Evolutionary conservation across 2,888 invertebrate species (phyloP).

Genomic region (Ophion slaviceki): DNA sequence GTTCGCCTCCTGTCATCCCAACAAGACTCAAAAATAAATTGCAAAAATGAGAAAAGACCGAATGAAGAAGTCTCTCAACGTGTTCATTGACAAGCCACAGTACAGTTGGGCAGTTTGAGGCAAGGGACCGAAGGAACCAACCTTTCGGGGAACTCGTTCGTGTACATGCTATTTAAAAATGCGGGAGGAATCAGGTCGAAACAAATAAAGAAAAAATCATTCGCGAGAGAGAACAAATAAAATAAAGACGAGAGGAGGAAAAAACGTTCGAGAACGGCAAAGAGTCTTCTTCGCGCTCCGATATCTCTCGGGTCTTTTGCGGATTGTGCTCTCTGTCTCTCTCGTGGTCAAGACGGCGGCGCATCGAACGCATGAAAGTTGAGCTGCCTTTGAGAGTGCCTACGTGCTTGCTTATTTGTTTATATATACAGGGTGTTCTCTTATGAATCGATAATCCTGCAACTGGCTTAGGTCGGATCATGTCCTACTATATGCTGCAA

Average conservation of each 20-base stretch:
- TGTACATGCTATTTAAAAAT: slow-evolving; percentile 37
- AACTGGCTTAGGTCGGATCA: no score
- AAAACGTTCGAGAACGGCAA: slow-evolving; percentile 50
- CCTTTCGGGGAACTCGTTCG: slow-evolving; percentile 56
- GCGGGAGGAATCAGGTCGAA: slow-evolving; percentile 58
- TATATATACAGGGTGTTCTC: slow-evolving; percentile 3
- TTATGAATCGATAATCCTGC: no score
- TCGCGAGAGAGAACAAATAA: slow-evolving; percentile 9
- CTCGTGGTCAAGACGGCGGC: slow-evolving; percentile 50
- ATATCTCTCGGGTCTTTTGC: slow-evolving; percentile 56
- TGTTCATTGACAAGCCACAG: background rate
- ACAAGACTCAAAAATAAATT: background rate
- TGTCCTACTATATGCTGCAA: no score
- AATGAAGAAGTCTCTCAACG: background rate
- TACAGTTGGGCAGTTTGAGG: background rate
- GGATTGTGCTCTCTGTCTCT: slow-evolving; percentile 47
- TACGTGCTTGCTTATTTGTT: slow-evolving; percentile 42
- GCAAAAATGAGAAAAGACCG: background rate
- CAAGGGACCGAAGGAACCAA: background rate
- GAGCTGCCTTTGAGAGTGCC: slow-evolving; percentile 62
- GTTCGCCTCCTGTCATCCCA: no score
- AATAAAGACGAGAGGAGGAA: slow-evolving; percentile 19
- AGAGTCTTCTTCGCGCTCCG: slow-evolving; percentile 50
- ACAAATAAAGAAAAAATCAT: slow-evolving; percentile 39
- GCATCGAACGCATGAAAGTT: slow-evolving; percentile 61